Evolutionary conservation across 2,888 invertebrate genomes (phyloP).

Genomic region (Lamellibrachia columna): DNA sequence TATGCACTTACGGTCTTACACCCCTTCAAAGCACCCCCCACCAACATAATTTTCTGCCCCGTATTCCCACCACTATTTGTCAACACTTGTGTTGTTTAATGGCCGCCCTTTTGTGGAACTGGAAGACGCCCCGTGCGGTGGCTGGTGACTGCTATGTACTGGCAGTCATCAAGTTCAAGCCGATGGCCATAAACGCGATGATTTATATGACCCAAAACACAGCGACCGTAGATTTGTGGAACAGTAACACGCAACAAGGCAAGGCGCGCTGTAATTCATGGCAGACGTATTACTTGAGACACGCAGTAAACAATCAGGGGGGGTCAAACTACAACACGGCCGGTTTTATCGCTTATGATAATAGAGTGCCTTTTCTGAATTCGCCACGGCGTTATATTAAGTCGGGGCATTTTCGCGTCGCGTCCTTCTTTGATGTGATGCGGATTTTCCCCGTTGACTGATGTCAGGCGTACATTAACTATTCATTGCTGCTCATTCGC

Average conservation of each 20-base stretch:
- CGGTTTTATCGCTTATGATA: background rate
- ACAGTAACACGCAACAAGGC: background rate
- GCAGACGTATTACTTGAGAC: background rate
- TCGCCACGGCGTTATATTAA: background rate
- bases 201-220: constrained; percentile 4
- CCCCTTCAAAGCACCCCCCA: background rate
- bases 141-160: background rate
- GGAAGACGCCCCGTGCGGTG: background rate
- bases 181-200: background rate
- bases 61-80: background rate
- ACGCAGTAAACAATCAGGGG: background rate
- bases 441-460: background rate
- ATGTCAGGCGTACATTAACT: background rate
- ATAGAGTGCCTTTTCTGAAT: constrained; percentile 4
- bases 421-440: background rate
- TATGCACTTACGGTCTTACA: background rate
- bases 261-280: background rate
- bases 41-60: background rate
- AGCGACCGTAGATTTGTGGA: background rate
- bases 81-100: background rate
- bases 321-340: background rate
- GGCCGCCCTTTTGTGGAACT: background rate
- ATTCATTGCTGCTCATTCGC: background rate
- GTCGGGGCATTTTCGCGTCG: background rate
- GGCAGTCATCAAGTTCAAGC: background rate